These are phyloP conservation scores for Plemyria rubiginata DNA, from an alignment of 2,888 invertebrate genomes.

Conservation along the genomic window DNA sequence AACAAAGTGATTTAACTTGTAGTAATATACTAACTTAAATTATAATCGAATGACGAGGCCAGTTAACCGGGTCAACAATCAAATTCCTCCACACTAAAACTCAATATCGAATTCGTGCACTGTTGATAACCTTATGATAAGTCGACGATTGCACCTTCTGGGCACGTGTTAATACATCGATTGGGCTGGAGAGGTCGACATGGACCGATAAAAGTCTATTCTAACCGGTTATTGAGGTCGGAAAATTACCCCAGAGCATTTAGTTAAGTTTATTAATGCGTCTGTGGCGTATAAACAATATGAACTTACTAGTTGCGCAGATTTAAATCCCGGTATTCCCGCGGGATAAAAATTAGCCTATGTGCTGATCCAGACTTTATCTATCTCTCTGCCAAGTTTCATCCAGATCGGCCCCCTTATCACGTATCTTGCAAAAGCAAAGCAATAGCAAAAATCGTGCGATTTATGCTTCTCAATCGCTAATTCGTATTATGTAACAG, in stretches of 20 bases:
- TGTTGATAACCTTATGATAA: slow-evolving; percentile 13
- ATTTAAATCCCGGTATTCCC: too few relatives aligned
- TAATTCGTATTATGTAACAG: too few relatives aligned
- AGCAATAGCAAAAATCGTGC: too few relatives aligned
- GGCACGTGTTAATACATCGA: slow-evolving; percentile 23
- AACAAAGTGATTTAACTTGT: too few relatives aligned
- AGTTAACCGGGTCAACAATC: neutral
- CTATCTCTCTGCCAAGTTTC: too few relatives aligned
- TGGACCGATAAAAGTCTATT: slow-evolving; percentile 15
- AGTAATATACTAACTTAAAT: too few relatives aligned
- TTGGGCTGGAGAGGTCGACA: slow-evolving; percentile 23
- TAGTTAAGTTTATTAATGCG: slow-evolving; percentile 3
- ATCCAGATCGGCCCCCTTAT: too few relatives aligned
- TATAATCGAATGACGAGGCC: neutral
- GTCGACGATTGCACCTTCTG: slow-evolving; percentile 12
- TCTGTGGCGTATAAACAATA: slow-evolving; percentile 3
- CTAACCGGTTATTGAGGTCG: slow-evolving; percentile 19
- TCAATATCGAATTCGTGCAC: slow-evolving; percentile 12
- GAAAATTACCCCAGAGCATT: slow-evolving; percentile 20
- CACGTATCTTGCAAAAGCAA: too few relatives aligned
- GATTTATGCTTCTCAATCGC: too few relatives aligned
- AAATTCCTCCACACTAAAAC: neutral
- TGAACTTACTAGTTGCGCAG: too few relatives aligned
- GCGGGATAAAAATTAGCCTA: too few relatives aligned
- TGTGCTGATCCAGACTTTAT: too few relatives aligned